Evolutionary conservation across 2,888 invertebrate genomes (phyloP).

Genomic region (Meteorus colon): DNA sequence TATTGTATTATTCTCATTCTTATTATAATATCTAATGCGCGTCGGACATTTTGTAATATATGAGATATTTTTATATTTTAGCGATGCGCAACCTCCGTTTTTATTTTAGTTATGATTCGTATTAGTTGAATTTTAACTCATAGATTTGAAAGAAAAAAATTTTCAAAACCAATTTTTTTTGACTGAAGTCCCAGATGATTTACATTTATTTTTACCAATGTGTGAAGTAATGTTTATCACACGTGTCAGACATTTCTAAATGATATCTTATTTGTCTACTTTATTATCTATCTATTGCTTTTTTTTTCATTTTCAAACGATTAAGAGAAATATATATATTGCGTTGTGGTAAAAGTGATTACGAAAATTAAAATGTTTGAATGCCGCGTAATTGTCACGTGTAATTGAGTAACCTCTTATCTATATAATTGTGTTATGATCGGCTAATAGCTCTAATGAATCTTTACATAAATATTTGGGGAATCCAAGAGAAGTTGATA

Average conservation of each 20-base stretch:
- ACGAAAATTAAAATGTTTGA: not conserved
- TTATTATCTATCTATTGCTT: not conserved
- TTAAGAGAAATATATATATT: not conserved
- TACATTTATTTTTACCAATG: too few relatives aligned
- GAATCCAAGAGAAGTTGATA: too few relatives aligned
- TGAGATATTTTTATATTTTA: not conserved
- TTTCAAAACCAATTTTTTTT: too few relatives aligned
- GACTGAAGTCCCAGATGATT: too few relatives aligned
- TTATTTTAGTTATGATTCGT: not conserved
- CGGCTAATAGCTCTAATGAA: not conserved
- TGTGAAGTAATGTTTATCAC: too few relatives aligned
- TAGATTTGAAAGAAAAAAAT: too few relatives aligned
- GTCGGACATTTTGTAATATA: not conserved
- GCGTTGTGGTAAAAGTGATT: not conserved
- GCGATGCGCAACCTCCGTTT: not conserved
- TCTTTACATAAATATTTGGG: too few relatives aligned
- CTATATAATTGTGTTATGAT: not conserved
- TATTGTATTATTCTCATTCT: not conserved
- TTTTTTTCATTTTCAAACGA: not conserved
- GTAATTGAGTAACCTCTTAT: slow-evolving; percentile 8
- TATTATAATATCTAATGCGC: not conserved
- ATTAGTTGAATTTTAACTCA: too few relatives aligned
- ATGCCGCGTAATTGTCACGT: not conserved
- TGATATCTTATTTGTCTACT: not conserved
- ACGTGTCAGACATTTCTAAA: too few relatives aligned